Conservation (phyloP, 92 coral and sea anemone genomes). For the Epizoanthus scotinus region DNA sequence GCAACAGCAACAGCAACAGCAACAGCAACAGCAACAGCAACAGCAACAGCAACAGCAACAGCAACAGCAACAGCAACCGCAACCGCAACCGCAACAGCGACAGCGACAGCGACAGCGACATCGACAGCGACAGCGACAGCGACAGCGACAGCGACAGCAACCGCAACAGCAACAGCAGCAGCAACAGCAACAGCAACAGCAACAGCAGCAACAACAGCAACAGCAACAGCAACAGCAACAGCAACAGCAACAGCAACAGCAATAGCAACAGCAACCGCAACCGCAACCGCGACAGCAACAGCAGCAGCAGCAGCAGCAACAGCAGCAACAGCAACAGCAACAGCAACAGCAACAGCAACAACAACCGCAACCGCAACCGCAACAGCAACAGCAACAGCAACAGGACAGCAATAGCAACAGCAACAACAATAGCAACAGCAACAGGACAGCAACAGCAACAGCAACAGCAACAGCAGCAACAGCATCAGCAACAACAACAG, state of each 20-base stretch:
- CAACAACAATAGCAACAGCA: background rate
- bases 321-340: background rate
- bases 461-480: background rate
- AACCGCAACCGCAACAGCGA: too few species aligned
- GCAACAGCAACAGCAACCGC: background rate
- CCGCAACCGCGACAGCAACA: background rate
- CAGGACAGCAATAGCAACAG: background rate
- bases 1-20: background rate
- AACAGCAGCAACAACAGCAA: background rate
- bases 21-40: background rate
- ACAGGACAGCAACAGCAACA: background rate
- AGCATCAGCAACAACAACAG: background rate
- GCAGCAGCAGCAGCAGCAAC: background rate
- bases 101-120: background rate
- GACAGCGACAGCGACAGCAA: background rate
- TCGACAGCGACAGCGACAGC: background rate
- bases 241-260: background rate
- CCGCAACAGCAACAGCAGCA: background rate
- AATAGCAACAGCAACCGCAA: background rate
- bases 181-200: background rate
- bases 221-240: background rate
- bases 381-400: background rate
- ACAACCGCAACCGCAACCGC: background rate
- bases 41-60: background rate
- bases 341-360: background rate